Evolutionary conservation across 2,797 vertebrate genomes (phyloP), one percentile per base, ranked within the genome.

Genomic region (Mormyrus hasselquistii): DNA sequence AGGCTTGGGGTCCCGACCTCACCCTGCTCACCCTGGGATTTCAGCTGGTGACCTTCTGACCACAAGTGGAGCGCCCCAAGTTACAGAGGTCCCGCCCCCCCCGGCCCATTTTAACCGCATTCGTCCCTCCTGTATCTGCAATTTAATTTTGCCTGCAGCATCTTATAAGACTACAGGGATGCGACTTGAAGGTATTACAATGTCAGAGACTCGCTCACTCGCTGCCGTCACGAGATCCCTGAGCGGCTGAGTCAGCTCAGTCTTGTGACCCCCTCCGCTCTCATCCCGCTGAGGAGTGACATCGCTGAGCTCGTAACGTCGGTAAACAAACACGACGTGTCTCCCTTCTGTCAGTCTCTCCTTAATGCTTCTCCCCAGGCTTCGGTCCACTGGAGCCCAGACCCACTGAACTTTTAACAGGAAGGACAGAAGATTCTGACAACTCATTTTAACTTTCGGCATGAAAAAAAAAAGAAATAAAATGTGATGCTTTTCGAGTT

Each of bases 261-360:
- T 87, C 6, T 49, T 62, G 55, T 65, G 89, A 34, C 87, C 73
- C 57, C 9, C 55, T 41, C 52, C 22, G 14, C 85, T 55, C 53
- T 87, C 6, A 22, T 44, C 44, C 57, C 76, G 41, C 22, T 76
- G 41, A 62, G 86, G 83, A 50, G 22, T 50, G 41, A 87, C 86
- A 90, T 85, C 50, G 47, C 79, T 85, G 29, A 55, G 87, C 41
- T 65, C 83, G 2, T 52, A 44, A 52, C 62, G 57, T 19, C 52
- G 47, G 85, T 69, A 88, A 52, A 88, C 86, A 89, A 83, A 57
- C 69, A 79, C n/a, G 34, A 22, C 59, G 55, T 79, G 34, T 59
- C 57, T 38, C 34, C 38, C 79, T 55, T 29, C 88, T 79, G 85
- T 89, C 89, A 89, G 89, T 19, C 14, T 87, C 73, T 87, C 52